These are phyloP conservation scores for Pseudotriccus pelzelni DNA, from an alignment of 2,797 vertebrate genomes.

Conservation along the genomic window DNA sequence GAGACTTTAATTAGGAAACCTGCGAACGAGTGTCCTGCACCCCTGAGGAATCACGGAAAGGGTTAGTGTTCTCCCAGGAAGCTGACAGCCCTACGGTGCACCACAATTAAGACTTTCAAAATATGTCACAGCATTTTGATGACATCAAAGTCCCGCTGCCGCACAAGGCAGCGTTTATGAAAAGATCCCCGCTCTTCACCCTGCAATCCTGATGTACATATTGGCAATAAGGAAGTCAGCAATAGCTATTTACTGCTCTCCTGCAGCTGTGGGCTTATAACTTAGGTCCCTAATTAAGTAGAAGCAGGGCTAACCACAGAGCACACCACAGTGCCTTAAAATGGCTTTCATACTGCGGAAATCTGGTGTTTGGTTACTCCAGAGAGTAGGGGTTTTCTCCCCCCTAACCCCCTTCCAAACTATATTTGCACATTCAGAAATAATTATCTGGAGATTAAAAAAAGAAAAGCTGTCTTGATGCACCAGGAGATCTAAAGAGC, in stretches of 20 bases:
- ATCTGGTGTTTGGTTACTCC: slow-evolving; percentile 57
- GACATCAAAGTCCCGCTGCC: slow-evolving; percentile 52
- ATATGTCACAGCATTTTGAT: slow-evolving; percentile 62
- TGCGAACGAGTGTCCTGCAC: not conserved
- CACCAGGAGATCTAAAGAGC: slow-evolving; percentile 30
- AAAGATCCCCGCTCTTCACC: slow-evolving; percentile 60
- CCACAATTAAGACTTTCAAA: slow-evolving; percentile 61
- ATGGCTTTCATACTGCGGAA: slow-evolving; percentile 64
- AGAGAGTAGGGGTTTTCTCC: not conserved
- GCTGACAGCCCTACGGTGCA: not conserved
- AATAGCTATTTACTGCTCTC: slow-evolving; percentile 72
- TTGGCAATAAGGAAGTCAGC: slow-evolving; percentile 70
- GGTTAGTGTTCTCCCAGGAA: slow-evolving; percentile 55
- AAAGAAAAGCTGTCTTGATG: not conserved
- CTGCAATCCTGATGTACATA: slow-evolving; percentile 62
- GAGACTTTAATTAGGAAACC: not conserved
- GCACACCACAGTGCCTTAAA: slow-evolving; percentile 66
- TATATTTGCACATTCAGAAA: slow-evolving; percentile 56
- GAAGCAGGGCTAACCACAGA: slow-evolving; percentile 67
- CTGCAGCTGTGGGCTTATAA: slow-evolving; percentile 68
- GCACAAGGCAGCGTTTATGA: slow-evolving; percentile 49
- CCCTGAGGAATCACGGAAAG: not conserved
- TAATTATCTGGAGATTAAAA: slow-evolving; percentile 52
- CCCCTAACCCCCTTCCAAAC: slow-evolving; percentile 12
- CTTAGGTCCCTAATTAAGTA: slow-evolving; percentile 69